A percentile compares a stretch with the other conserved stretches of the same genome.
These are phyloP conservation scores for Drosophila chauvacae DNA, from an alignment of 1,140 invertebrate species.

Conservation along the genomic window DNA sequence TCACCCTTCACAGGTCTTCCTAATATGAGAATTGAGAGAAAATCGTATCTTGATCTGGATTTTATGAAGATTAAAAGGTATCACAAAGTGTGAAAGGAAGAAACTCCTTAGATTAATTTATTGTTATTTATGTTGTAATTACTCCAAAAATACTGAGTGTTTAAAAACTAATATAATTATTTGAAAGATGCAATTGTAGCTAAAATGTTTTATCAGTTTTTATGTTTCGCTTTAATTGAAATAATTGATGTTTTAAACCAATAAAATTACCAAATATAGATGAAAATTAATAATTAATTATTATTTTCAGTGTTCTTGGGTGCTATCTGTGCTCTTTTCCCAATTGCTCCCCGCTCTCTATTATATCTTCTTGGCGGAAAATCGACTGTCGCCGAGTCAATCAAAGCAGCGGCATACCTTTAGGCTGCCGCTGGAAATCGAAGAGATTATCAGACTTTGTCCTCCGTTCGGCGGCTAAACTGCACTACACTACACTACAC, in stretches of 20 bases:
- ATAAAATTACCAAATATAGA: no score
- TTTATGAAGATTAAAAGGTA: no score
- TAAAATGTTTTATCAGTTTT: no score
- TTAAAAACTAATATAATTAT: no score
- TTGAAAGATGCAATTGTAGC: no score
- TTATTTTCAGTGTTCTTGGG: constrained; percentile 21
- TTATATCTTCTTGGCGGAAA: constrained; percentile 6
- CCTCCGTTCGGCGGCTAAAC: not conserved
- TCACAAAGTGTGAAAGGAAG: no score
- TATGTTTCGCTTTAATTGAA: no score
- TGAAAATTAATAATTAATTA: no score
- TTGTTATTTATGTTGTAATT: no score
- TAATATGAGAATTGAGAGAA: not conserved
- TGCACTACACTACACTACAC: not conserved
- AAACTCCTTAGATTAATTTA: no score
- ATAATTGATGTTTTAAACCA: no score
- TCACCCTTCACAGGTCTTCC: not conserved
- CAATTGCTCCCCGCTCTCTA: not conserved
- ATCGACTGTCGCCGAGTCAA: constrained; percentile 4
- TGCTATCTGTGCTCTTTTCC: not conserved
- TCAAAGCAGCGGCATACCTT: constrained; percentile 41
- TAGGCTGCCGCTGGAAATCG: constrained; percentile 3
- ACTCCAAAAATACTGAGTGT: no score
- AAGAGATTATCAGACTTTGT: not conserved
- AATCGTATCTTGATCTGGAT: not conserved